Evolutionary conservation across 2,888 invertebrate genomes (phyloP).

Genomic region (Resseliella maxima): DNA sequence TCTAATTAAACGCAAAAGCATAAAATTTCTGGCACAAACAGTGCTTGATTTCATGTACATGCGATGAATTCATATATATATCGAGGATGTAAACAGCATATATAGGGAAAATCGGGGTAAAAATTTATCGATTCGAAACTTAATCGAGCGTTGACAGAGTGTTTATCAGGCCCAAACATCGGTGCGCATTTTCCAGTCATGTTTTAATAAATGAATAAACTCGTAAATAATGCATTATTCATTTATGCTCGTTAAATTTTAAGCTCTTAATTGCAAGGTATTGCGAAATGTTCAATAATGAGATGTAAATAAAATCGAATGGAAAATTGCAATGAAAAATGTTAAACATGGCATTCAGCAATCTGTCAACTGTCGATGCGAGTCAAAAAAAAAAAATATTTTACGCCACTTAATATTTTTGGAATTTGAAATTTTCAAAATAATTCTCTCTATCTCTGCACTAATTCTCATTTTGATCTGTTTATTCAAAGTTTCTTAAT

Average conservation of each 20-base stretch:
- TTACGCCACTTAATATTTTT: background rate
- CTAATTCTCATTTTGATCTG: too few species aligned
- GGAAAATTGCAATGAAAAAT: constrained; percentile 6
- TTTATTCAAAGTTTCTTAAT: too few species aligned
- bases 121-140: constrained; percentile 10
- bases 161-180: constrained; percentile 9
- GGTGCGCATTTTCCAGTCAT: background rate
- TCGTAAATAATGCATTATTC: constrained; percentile 40
- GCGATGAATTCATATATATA: too few species aligned
- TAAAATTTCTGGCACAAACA: constrained; percentile 4
- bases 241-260: constrained; percentile 33
- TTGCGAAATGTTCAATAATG: constrained; percentile 1
- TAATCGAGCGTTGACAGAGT: constrained; percentile 51
- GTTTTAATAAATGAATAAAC: constrained; percentile 6
- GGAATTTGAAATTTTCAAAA: background rate
- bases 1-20: constrained; percentile 39
- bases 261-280: constrained; percentile 35
- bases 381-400: too few species aligned
- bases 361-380: background rate
- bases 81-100: background rate
- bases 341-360: background rate
- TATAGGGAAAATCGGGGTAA: too few species aligned
- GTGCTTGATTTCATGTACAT: background rate
- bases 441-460: background rate
- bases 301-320: constrained; percentile 22